phyloP scores from a whole-genome alignment of 1,140 invertebrate species.

The Copidosoma floridanum region DNA sequence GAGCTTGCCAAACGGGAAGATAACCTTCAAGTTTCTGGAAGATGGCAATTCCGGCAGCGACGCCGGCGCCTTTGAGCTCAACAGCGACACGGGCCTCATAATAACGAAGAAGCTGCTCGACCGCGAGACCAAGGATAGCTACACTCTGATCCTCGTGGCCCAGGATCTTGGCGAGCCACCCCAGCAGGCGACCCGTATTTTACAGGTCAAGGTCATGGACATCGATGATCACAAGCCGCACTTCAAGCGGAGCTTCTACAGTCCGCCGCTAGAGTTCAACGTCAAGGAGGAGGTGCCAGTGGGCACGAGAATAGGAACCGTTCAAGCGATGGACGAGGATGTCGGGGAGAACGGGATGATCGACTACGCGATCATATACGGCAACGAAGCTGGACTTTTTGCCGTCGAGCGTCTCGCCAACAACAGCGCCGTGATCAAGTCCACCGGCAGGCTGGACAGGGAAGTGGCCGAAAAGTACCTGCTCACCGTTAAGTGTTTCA shows the following conservation, averaged over 20 bases:
- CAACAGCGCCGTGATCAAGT: conserved; percentile 65
- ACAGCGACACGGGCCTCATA: conserved; percentile 69
- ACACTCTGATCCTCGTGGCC: conserved; percentile 73
- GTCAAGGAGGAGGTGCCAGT: conserved; percentile 66
- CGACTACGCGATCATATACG: conserved; percentile 72
- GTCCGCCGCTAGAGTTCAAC: conserved; percentile 63
- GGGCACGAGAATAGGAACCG: conserved; percentile 65
- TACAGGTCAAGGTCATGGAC: conserved; percentile 70
- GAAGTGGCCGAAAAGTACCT: conserved; percentile 63
- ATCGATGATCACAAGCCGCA: conserved; percentile 78
- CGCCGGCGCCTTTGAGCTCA: conserved; percentile 66
- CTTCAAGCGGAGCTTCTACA: conserved; percentile 69
- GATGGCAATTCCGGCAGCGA: conserved; percentile 63
- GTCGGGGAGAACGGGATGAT: conserved; percentile 73
- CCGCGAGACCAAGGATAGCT: conserved; percentile 69
- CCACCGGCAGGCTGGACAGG: conserved; percentile 65
- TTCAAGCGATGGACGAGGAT: conserved; percentile 73
- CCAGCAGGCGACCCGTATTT: conserved; percentile 70
- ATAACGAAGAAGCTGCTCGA: conserved; percentile 68
- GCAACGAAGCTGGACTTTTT: conserved; percentile 70
- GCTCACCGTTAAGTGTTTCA: conserved; percentile 72
- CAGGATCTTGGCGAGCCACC: conserved; percentile 73
- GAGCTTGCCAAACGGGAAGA: conserved; percentile 69
- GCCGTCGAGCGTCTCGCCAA: conserved; percentile 63
- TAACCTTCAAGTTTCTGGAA: conserved; percentile 71